A percentile compares a stretch with the other conserved stretches of the same genome.
phyloP scores from a whole-genome alignment of 2,113 vertebrate species.

The Egretta garzetta region DNA sequence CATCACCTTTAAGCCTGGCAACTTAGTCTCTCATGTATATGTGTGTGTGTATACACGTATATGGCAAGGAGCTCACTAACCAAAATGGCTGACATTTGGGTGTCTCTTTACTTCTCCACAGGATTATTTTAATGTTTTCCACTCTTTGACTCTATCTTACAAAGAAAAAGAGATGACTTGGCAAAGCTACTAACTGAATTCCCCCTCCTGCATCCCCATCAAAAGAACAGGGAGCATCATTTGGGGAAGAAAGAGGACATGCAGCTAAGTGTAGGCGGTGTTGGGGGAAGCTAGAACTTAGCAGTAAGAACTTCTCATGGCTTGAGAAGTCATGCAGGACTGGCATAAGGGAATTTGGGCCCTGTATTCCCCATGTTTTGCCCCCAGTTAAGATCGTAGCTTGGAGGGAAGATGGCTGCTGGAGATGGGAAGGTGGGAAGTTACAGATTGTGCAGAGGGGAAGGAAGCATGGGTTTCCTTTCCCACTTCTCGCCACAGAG shows the following conservation, averaged over 20 bases:
- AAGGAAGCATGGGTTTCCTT: constrained; percentile 41
- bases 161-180: not conserved
- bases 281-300: not conserved
- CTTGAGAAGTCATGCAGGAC: not conserved
- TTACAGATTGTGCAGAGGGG: not conserved
- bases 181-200: not conserved
- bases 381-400: not conserved
- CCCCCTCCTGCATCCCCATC: not conserved
- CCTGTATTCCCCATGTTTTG: not conserved
- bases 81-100: not conserved
- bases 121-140: not conserved
- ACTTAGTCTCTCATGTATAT: not conserved
- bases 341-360: not conserved
- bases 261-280: not conserved
- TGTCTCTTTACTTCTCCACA: not conserved
- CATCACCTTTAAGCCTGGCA: not conserved
- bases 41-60: not conserved
- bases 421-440: not conserved
- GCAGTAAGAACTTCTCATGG: not conserved
- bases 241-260: not conserved
- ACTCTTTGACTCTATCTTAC: not conserved
- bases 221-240: not conserved
- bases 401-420: not conserved
- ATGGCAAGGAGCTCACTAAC: not conserved
- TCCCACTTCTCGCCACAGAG: not conserved